A percentile compares a stretch with the other conserved stretches of the same genome.
phyloP scores from a whole-genome alignment of 2,113 vertebrate genomes.

The Prionailurus viverrinus region DNA sequence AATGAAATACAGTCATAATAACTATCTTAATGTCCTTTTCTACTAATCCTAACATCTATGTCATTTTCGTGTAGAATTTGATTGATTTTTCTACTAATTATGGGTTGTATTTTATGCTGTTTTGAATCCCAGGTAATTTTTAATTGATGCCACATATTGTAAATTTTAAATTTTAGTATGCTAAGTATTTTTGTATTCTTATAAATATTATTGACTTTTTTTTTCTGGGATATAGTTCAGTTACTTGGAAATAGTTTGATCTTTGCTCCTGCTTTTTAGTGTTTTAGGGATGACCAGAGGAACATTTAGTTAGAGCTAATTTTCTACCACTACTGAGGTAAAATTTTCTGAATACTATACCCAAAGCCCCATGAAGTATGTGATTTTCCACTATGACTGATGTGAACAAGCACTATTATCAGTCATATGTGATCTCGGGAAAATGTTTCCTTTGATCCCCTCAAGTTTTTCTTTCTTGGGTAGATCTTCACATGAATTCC shows the following conservation, averaged over 20 bases:
- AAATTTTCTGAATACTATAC: background rate
- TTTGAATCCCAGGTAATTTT: background rate
- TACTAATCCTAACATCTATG: background rate
- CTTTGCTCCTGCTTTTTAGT: background rate
- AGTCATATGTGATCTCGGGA: background rate
- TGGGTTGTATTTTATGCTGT: background rate
- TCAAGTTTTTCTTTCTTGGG: too few relatives aligned
- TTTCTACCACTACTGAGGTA: background rate
- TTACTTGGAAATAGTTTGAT: background rate
- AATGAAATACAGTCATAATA: background rate
- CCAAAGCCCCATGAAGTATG: background rate
- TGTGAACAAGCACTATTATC: background rate
- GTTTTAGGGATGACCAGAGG: background rate
- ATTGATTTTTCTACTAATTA: background rate
- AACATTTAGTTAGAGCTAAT: background rate
- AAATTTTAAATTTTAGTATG: background rate
- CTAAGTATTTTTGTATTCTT: background rate
- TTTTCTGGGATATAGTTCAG: background rate
- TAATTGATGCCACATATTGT: background rate
- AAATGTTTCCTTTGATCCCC: too few relatives aligned
- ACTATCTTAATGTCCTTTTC: background rate
- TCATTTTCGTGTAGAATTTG: background rate
- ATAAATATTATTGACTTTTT: background rate
- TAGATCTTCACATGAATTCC: background rate
- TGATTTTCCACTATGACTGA: background rate